Conservation (phyloP, 2,113 vertebrate genomes). For the Amazona vittata region DNA sequence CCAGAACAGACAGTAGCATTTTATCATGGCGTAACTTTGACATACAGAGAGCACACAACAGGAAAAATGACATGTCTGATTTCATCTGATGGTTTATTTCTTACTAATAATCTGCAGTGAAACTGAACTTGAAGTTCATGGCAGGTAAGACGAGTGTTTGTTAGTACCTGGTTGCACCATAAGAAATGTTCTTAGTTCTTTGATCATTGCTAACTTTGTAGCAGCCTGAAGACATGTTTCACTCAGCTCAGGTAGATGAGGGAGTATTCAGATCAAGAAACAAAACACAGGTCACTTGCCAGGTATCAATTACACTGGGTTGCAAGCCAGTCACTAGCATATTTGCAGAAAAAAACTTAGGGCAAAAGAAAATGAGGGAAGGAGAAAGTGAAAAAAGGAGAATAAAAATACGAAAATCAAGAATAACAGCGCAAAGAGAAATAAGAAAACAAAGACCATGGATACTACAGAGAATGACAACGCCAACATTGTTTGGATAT, state of each 20-base stretch:
- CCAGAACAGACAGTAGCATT: background rate
- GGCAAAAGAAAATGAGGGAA: background rate
- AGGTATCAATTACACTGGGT: background rate
- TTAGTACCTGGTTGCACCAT: background rate
- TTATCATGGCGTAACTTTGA: background rate
- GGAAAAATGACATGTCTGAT: constrained; percentile 5
- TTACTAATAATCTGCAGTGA: constrained; percentile 5
- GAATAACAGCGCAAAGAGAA: background rate
- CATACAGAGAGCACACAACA: background rate
- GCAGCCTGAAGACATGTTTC: background rate
- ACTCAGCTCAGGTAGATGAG: background rate
- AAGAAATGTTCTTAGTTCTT: background rate
- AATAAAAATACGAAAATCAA: background rate
- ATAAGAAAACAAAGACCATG: background rate
- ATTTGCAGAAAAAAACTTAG: background rate
- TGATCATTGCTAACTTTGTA: background rate
- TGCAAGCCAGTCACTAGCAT: background rate
- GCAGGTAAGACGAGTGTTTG: background rate
- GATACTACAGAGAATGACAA: background rate
- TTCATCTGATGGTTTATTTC: constrained; percentile 4
- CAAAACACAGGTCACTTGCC: background rate
- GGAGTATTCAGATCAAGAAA: background rate
- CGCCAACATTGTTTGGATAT: background rate
- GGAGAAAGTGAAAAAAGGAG: background rate
- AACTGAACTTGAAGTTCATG: background rate